Evolutionary conservation across 2,797 vertebrate species (phyloP).

Genomic region (Pseudomugil tenellus): DNA sequence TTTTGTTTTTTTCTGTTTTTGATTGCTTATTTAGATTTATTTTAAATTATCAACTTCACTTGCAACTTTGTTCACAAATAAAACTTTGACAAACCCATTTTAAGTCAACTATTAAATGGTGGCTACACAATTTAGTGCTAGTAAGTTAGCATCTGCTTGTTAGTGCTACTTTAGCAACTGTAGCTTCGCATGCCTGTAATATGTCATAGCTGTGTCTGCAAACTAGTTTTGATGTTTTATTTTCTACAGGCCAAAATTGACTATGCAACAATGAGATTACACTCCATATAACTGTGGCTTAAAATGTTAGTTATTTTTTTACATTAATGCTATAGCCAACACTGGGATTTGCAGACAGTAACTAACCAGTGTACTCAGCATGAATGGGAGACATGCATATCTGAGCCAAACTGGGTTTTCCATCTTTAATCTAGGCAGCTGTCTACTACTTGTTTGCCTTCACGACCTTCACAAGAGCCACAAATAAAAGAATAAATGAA

Average conservation of each 20-base stretch:
- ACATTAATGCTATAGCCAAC: not conserved
- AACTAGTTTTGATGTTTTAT: not conserved
- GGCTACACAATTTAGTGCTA: not conserved
- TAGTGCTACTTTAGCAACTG: not conserved
- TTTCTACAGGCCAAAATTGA: not conserved
- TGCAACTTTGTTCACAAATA: not conserved
- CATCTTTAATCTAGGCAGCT: conserved; percentile 33
- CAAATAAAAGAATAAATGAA: conserved; percentile 56
- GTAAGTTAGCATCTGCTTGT: not conserved
- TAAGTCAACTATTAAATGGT: not conserved
- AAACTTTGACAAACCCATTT: not conserved
- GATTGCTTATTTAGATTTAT: conserved; percentile 23
- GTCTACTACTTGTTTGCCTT: conserved; percentile 18
- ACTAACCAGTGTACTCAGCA: not conserved
- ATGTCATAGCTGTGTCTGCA: not conserved
- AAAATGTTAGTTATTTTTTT: not conserved
- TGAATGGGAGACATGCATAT: not conserved
- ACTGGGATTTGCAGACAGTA: not conserved
- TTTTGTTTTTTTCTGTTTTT: too few relatives aligned
- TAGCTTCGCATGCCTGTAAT: not conserved
- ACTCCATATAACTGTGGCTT: not conserved
- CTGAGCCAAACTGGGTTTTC: conserved; percentile 5
- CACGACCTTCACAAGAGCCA: conserved; percentile 15
- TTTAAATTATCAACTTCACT: not conserved
- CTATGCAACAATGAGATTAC: not conserved